These are phyloP conservation scores for Paralichthys olivaceus DNA, from an alignment of 2,113 vertebrate species.

Conservation along the genomic window DNA sequence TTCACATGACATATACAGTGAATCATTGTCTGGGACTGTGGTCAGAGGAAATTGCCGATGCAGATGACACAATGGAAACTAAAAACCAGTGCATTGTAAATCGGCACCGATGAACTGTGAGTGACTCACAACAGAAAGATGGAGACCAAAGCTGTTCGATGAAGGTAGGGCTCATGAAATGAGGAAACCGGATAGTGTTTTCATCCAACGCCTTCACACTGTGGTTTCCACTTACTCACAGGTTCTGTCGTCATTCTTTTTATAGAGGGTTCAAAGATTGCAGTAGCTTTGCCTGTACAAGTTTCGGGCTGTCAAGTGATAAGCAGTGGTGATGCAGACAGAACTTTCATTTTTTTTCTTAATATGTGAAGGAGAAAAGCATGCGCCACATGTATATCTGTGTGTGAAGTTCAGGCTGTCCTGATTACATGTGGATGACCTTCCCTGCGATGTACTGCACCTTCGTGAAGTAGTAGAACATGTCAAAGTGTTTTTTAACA, in stretches of 20 bases:
- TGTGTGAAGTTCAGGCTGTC: background rate
- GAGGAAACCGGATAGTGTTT: slow-evolving; percentile 28
- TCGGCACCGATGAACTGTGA: slow-evolving; percentile 38
- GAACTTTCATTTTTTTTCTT: no score
- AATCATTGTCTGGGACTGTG: slow-evolving; percentile 64
- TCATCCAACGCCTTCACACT: slow-evolving; percentile 19
- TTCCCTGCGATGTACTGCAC: no score
- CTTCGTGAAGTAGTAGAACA: no score
- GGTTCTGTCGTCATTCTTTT: background rate
- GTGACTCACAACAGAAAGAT: slow-evolving; percentile 60
- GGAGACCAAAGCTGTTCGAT: slow-evolving; percentile 44
- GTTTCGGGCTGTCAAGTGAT: background rate
- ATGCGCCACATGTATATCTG: background rate
- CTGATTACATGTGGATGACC: no score
- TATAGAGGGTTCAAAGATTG: background rate
- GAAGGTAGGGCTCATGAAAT: slow-evolving; percentile 11
- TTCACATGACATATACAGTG: slow-evolving; percentile 35
- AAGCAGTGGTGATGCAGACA: background rate
- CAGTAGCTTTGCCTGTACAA: background rate
- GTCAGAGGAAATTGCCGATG: slow-evolving; percentile 36
- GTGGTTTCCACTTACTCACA: slow-evolving; percentile 19
- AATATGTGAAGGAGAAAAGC: background rate
- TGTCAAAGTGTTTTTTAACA: no score
- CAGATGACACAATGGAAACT: slow-evolving; percentile 61
- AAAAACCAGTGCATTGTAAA: slow-evolving; percentile 52